Conservation (phyloP, 2,797 vertebrate species). For the Pempheris klunzingeri region DNA sequence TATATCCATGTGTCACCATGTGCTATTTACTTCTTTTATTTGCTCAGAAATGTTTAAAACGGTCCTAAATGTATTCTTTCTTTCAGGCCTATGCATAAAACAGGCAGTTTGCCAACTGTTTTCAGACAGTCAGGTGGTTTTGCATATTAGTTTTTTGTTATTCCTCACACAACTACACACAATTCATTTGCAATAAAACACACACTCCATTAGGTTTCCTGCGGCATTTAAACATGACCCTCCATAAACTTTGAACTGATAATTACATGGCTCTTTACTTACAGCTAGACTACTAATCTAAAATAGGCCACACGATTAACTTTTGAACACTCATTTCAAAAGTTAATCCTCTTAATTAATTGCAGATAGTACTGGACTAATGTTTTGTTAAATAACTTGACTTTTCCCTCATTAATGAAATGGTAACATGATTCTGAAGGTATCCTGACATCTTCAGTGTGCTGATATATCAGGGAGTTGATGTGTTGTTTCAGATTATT, state of each 20-base stretch:
- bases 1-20: background rate
- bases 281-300: background rate
- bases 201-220: background rate
- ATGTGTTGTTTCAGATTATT: conserved; percentile 20
- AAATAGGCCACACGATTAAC: conserved; percentile 5
- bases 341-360: background rate
- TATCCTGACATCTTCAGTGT: background rate
- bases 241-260: background rate
- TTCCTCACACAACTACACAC: background rate
- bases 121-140: background rate
- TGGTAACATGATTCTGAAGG: background rate
- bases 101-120: background rate
- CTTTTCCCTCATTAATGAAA: conserved; percentile 6
- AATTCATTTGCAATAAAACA: background rate
- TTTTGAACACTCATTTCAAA: conserved; percentile 12
- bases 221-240: background rate
- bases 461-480: conserved; percentile 6
- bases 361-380: background rate
- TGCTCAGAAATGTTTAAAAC: background rate
- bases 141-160: background rate
- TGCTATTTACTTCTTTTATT: conserved; percentile 1
- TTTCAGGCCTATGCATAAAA: background rate
- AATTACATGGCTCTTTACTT: conserved; percentile 6
- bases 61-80: background rate
- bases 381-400: conserved; percentile 2